phyloP scores from a whole-genome alignment of 2,797 vertebrate genomes.

The Acanthis flammea region DNA sequence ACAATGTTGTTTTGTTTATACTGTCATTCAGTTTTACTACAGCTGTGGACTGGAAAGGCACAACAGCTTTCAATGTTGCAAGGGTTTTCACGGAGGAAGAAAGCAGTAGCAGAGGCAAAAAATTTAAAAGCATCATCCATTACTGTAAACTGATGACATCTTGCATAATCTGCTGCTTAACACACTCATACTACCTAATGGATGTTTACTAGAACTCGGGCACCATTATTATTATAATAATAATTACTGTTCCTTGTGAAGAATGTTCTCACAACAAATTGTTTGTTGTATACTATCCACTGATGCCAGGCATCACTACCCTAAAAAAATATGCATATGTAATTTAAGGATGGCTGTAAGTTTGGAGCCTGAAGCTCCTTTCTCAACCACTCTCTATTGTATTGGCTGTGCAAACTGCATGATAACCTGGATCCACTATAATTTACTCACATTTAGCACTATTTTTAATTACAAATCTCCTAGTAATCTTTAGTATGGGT shows the following conservation, averaged over 20 bases:
- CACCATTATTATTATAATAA: neutral
- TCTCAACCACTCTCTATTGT: neutral
- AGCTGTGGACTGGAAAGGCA: neutral
- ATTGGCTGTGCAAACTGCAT: neutral
- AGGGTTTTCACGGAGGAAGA: neutral
- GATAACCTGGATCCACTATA: neutral
- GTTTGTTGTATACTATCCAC: neutral
- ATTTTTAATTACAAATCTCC: neutral
- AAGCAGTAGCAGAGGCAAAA: neutral
- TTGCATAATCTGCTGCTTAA: neutral
- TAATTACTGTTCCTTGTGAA: neutral
- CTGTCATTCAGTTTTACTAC: neutral
- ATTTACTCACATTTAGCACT: neutral
- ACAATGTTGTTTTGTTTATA: neutral
- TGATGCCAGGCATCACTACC: neutral
- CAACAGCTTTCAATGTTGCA: neutral
- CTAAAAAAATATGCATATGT: neutral
- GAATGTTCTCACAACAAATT: neutral
- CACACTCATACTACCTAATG: neutral
- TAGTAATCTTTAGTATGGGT: neutral
- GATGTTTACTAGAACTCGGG: neutral
- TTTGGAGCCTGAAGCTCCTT: neutral
- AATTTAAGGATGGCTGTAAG: neutral
- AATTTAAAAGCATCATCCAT: neutral
- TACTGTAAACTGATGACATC: neutral